phyloP scores from a whole-genome alignment of 2,888 invertebrate species.

The Hypolimnas misippus region DNA sequence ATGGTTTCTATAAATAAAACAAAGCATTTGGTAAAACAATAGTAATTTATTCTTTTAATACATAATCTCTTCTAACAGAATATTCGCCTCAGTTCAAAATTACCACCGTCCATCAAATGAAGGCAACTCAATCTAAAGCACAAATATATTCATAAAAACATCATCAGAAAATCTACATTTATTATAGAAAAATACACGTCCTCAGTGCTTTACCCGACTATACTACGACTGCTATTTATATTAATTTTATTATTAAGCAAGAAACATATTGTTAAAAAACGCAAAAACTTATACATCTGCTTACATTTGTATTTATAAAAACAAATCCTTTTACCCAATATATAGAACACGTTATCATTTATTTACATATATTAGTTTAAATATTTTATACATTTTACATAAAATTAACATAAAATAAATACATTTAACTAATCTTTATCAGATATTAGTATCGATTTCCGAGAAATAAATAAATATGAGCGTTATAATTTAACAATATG shows the following conservation, averaged over 20 bases:
- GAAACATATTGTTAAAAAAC: constrained; percentile 32
- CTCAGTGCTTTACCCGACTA: constrained; percentile 75
- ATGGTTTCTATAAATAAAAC: constrained; percentile 39
- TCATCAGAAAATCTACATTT: constrained; percentile 60
- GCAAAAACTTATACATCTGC: no score
- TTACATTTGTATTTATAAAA: not conserved
- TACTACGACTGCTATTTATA: constrained; percentile 50
- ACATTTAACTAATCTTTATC: not conserved
- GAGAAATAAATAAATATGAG: not conserved
- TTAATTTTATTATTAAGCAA: constrained; percentile 14
- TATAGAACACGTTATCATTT: not conserved
- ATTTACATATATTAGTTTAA: not conserved
- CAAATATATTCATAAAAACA: constrained; percentile 49
- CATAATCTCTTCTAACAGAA: constrained; percentile 50
- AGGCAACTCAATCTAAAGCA: constrained; percentile 70
- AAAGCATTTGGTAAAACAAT: constrained; percentile 64
- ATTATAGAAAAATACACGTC: constrained; percentile 82
- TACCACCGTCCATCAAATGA: constrained; percentile 50
- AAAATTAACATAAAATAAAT: not conserved
- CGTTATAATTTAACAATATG: constrained; percentile 26
- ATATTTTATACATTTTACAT: not conserved
- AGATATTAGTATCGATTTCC: not conserved
- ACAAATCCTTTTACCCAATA: not conserved
- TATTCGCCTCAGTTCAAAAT: constrained; percentile 36
- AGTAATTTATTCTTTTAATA: constrained; percentile 63